Percentiles rank a stretch among this genome's conserved stretches.
Conservation (phyloP, 2,113 vertebrate genomes). For the Dissostichus mawsoni region DNA sequence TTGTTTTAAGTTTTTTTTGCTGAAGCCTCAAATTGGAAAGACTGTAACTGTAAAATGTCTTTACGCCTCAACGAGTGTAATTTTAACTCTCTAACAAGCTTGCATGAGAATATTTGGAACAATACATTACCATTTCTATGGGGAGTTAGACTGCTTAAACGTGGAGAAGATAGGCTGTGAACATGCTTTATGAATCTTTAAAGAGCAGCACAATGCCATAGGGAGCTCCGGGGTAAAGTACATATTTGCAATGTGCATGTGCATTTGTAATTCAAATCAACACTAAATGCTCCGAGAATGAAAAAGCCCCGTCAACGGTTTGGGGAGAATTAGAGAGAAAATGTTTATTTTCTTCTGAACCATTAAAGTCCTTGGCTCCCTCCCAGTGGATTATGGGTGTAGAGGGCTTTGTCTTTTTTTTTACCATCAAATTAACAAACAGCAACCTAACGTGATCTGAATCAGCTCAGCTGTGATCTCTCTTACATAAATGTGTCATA, state of each 20-base stretch:
- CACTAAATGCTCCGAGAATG: conserved; percentile 54
- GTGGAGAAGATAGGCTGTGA: conserved; percentile 57
- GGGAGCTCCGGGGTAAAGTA: conserved; percentile 59
- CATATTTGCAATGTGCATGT: conserved; percentile 63
- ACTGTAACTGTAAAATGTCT: conserved; percentile 64
- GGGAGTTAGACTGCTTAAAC: conserved; percentile 61
- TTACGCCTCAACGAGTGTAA: conserved; percentile 58
- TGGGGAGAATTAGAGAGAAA: conserved; percentile 42
- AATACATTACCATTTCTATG: conserved; percentile 62
- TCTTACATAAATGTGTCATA: conserved; percentile 5
- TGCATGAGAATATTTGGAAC: conserved; percentile 65
- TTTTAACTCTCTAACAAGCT: conserved; percentile 72
- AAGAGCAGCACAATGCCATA: conserved; percentile 56
- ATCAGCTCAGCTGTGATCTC: conserved; percentile 33
- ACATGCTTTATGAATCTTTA: conserved; percentile 73
- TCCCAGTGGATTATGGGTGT: conserved; percentile 29
- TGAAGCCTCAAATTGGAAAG: conserved; percentile 54
- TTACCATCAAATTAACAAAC: conserved; percentile 39
- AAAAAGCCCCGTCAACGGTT: conserved; percentile 45
- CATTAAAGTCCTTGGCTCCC: conserved; percentile 29
- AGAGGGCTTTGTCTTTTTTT: conserved; percentile 38
- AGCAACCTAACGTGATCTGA: conserved; percentile 42
- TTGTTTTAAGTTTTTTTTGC: conserved; percentile 49
- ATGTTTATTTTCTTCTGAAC: conserved; percentile 42
- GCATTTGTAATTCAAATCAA: conserved; percentile 77